A percentile compares a stretch with the other conserved stretches of the same genome.
Conservation (phyloP, 2,888 invertebrate genomes). For the Cyaniris semiargus region DNA sequence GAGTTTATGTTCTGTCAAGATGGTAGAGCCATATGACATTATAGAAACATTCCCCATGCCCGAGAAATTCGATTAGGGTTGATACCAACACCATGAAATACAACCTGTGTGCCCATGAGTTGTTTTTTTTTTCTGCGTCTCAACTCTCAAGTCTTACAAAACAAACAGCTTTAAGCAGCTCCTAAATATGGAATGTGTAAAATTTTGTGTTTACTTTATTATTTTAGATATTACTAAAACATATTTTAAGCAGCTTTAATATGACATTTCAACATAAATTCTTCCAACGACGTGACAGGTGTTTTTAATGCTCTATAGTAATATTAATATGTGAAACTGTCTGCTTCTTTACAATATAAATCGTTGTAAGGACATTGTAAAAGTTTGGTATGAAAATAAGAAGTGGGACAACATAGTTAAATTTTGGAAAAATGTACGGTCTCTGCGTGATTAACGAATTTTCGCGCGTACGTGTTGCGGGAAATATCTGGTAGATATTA, state of each 20-base stretch:
- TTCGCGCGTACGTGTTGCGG: background rate
- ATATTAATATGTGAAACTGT: background rate
- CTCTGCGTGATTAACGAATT: background rate
- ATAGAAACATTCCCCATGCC: background rate
- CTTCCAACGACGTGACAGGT: background rate
- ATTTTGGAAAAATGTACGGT: background rate
- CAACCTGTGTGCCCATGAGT: slow-evolving; percentile 5
- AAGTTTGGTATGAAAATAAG: no score
- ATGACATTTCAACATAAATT: background rate
- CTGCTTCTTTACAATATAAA: no score
- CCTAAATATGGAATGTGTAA: background rate
- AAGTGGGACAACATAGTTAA: no score
- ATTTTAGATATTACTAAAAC: no score
- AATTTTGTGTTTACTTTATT: background rate
- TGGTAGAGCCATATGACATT: background rate
- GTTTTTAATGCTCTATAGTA: background rate
- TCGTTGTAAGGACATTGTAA: no score
- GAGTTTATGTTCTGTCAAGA: background rate
- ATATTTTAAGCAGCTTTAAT: background rate
- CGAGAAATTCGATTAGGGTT: slow-evolving; percentile 21
- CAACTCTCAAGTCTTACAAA: background rate
- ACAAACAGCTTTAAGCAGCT: background rate
- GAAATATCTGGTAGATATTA: background rate
- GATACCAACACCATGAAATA: slow-evolving; percentile 16
- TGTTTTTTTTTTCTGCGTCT: background rate